Conservation (phyloP, 2,113 vertebrate species). For the Equus przewalskii region DNA sequence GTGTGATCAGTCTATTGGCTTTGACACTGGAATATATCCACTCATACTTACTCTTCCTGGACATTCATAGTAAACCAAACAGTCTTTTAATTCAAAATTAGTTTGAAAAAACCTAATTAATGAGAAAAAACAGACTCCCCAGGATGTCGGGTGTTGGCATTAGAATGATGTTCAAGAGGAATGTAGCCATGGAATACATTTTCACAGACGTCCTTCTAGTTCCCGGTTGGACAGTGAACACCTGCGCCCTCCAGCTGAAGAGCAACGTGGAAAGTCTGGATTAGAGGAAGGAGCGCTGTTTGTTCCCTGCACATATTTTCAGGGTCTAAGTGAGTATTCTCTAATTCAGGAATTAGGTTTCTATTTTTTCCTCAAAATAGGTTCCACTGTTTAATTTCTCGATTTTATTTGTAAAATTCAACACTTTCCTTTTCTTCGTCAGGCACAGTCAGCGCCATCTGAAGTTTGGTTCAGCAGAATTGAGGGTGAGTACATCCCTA, state of each 20-base stretch:
- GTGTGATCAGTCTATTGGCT: neutral
- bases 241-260: neutral
- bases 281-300: neutral
- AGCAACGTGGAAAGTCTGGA: neutral
- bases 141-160: neutral
- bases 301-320: neutral
- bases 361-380: neutral
- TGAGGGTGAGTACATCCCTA: neutral
- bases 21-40: neutral
- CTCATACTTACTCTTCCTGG: neutral
- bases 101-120: neutral
- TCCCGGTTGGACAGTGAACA: neutral
- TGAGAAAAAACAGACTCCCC: neutral
- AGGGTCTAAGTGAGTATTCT: neutral
- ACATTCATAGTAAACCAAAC: neutral
- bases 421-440: neutral
- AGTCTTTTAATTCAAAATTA: neutral
- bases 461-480: neutral
- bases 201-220: neutral
- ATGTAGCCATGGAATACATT: neutral
- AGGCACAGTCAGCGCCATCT: neutral
- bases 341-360: neutral
- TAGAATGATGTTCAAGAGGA: neutral
- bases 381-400: neutral
- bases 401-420: conserved; percentile 21